Conservation (phyloP, 2,797 vertebrate genomes). For the Falco biarmicus region DNA sequence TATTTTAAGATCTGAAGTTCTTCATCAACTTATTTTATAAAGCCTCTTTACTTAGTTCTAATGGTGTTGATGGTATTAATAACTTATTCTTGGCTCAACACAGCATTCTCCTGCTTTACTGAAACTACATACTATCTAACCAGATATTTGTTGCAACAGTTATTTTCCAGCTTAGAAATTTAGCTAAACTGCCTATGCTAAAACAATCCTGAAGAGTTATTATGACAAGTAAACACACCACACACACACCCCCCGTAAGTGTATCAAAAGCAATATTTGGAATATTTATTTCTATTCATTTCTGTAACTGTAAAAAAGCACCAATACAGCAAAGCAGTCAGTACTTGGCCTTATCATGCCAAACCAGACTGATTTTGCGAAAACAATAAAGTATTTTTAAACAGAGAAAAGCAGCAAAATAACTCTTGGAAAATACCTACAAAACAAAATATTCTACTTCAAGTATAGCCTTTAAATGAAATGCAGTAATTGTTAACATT, state of each 20-base stretch:
- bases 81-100: not conserved
- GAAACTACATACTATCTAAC: not conserved
- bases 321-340: not conserved
- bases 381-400: not conserved
- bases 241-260: not conserved
- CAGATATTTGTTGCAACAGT: not conserved
- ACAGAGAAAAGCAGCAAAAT: not conserved
- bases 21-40: not conserved
- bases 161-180: not conserved
- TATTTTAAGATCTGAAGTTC: not conserved
- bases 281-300: not conserved
- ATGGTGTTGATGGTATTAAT: not conserved
- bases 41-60: not conserved
- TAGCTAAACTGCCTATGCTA: not conserved
- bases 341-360: not conserved
- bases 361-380: not conserved
- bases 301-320: not conserved
- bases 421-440: not conserved
- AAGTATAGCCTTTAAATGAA: not conserved
- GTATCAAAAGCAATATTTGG: not conserved
- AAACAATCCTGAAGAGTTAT: not conserved
- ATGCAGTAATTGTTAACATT: not conserved
- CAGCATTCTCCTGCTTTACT: not conserved
- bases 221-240: not conserved
- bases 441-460: not conserved